A percentile compares a stretch with the other conserved stretches of the same genome.
Conservation (phyloP, 2,797 vertebrate species). For the Geotria australis region DNA sequence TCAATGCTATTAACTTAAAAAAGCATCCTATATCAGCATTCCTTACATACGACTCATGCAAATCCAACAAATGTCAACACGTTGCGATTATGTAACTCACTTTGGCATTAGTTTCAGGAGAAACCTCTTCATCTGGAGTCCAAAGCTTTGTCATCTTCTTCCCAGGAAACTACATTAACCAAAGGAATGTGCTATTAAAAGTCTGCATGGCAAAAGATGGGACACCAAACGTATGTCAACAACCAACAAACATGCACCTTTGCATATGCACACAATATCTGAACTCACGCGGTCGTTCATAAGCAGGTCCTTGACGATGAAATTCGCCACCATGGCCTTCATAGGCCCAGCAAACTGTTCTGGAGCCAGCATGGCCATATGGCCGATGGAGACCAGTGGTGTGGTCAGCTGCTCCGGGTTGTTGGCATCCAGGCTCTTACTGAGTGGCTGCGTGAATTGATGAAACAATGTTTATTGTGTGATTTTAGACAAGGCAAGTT, state of each 20-base stretch:
- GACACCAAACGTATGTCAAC: background rate
- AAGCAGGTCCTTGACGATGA: conserved; percentile 90
- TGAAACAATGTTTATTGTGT: background rate
- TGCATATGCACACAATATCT: background rate
- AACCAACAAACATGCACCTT: background rate
- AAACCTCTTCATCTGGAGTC: conserved; percentile 87
- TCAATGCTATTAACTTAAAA: background rate
- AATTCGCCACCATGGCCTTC: conserved; percentile 98
- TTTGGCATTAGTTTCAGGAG: conserved; percentile 84
- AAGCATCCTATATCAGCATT: background rate
- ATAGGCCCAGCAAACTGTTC: conserved; percentile 97
- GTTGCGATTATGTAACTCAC: conserved; percentile 12
- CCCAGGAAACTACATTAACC: conserved; percentile 54
- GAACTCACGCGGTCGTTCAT: conserved; percentile 86
- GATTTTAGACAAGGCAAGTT: background rate
- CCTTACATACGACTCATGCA: background rate
- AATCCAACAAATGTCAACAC: background rate
- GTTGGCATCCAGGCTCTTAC: conserved; percentile 82
- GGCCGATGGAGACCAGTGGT: conserved; percentile 71
- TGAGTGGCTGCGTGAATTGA: conserved; percentile 34
- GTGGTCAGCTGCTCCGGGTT: conserved; percentile 95
- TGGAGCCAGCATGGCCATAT: conserved; percentile 94
- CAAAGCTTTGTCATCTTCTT: conserved; percentile 93
- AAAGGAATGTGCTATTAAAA: background rate
- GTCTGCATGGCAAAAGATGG: conserved; percentile 2